Evolutionary conservation across 2,797 vertebrate species (phyloP).

Genomic region (Periparus ater): DNA sequence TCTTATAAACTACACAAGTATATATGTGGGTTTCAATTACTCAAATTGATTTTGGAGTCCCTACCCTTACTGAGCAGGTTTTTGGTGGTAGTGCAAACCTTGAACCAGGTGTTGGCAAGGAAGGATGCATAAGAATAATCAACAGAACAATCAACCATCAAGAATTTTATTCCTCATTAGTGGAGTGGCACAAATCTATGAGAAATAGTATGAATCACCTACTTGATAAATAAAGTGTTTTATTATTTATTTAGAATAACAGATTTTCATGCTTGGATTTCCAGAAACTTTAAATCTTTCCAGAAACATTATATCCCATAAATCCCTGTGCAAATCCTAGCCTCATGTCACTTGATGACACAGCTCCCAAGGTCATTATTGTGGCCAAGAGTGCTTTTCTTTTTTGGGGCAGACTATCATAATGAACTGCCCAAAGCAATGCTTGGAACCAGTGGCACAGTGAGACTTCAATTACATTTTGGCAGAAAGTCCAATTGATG

Average conservation of each 20-base stretch:
- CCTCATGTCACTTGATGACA: neutral
- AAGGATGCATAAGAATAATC: neutral
- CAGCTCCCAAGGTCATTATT: neutral
- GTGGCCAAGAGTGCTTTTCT: neutral
- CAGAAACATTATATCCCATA: neutral
- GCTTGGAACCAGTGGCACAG: neutral
- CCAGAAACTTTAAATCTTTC: neutral
- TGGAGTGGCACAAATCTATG: neutral
- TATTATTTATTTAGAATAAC: neutral
- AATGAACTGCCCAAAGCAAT: neutral
- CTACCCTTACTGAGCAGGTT: neutral
- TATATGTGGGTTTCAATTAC: conserved; percentile 6
- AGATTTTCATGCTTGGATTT: neutral
- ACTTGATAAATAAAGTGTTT: neutral
- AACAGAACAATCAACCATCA: neutral
- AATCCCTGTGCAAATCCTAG: neutral
- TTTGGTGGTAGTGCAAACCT: neutral
- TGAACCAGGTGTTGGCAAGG: neutral
- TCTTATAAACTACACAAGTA: neutral
- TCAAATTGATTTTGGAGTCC: conserved; percentile 6
- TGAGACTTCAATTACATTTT: neutral
- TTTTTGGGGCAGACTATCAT: neutral
- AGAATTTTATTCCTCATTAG: neutral
- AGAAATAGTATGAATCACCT: neutral
- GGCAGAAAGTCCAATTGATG: neutral